Evolutionary conservation across 2,797 vertebrate genomes (phyloP).

Genomic region (Leuciscus waleckii): DNA sequence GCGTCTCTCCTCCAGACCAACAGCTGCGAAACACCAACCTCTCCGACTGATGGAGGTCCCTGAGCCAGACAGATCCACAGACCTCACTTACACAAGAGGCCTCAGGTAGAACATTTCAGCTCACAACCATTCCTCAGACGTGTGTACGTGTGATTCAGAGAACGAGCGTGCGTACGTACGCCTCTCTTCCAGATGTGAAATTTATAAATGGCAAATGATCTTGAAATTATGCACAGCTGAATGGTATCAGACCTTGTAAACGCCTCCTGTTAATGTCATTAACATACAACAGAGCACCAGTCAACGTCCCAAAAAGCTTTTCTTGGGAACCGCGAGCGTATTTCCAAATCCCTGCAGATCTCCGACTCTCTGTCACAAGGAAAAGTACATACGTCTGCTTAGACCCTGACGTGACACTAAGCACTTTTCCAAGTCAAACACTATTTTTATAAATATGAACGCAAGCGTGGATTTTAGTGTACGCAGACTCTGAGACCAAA

Average conservation of each 20-base stretch:
- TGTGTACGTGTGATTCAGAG: neutral
- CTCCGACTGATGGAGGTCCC: neutral
- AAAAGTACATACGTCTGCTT: neutral
- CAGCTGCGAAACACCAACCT: conserved; percentile 32
- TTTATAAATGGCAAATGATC: neutral
- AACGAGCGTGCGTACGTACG: neutral
- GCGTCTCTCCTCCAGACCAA: conserved; percentile 49
- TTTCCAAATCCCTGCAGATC: neutral
- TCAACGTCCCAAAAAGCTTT: neutral
- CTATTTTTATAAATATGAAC: too few relatives aligned
- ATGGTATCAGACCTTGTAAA: neutral
- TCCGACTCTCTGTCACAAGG: neutral
- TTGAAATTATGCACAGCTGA: neutral
- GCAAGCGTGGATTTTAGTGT: too few relatives aligned
- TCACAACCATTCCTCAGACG: neutral
- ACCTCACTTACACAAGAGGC: too few relatives aligned
- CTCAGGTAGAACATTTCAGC: neutral
- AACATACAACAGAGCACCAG: neutral
- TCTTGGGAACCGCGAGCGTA: neutral
- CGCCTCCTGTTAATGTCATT: neutral
- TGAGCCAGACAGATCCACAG: neutral
- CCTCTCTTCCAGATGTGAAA: neutral
- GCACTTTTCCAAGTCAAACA: too few relatives aligned
- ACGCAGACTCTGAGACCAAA: too few relatives aligned
- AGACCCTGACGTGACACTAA: too few relatives aligned